These are phyloP conservation scores for Clarias macrocephalus DNA, from an alignment of 2,113 vertebrate genomes.

Conservation along the genomic window DNA sequence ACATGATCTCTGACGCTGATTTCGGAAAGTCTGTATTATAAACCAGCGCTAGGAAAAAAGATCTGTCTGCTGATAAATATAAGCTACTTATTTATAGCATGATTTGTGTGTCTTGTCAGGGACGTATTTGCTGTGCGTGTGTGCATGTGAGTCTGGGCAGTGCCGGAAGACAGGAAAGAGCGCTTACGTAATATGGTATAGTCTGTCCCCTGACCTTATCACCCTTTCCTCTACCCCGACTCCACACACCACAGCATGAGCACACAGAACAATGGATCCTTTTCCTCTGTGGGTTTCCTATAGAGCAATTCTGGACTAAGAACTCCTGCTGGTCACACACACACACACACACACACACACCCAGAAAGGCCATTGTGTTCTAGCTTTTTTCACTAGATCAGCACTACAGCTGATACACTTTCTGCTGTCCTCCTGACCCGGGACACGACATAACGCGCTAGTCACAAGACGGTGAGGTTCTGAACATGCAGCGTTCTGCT, in stretches of 20 bases:
- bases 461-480: neutral
- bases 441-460: neutral
- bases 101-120: slow-evolving; percentile 41
- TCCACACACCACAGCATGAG: slow-evolving; percentile 52
- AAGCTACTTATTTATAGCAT: neutral
- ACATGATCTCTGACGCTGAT: neutral
- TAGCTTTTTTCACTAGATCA: slow-evolving; percentile 1
- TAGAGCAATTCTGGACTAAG: slow-evolving; percentile 43
- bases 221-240: slow-evolving; percentile 67
- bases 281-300: slow-evolving; percentile 68
- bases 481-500: neutral
- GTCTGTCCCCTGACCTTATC: slow-evolving; percentile 62
- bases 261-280: slow-evolving; percentile 68
- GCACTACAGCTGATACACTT: neutral
- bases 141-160: slow-evolving; percentile 22
- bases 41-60: neutral
- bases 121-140: slow-evolving; percentile 30
- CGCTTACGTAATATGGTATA: slow-evolving; percentile 41
- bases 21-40: neutral
- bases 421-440: neutral
- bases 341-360: slow-evolving; percentile 4
- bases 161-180: slow-evolving; percentile 35
- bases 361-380: neutral
- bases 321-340: slow-evolving; percentile 11
- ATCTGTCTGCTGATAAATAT: neutral